Evolutionary conservation across 2,797 vertebrate species (phyloP).

Genomic region (Sphenodon punctatus): DNA sequence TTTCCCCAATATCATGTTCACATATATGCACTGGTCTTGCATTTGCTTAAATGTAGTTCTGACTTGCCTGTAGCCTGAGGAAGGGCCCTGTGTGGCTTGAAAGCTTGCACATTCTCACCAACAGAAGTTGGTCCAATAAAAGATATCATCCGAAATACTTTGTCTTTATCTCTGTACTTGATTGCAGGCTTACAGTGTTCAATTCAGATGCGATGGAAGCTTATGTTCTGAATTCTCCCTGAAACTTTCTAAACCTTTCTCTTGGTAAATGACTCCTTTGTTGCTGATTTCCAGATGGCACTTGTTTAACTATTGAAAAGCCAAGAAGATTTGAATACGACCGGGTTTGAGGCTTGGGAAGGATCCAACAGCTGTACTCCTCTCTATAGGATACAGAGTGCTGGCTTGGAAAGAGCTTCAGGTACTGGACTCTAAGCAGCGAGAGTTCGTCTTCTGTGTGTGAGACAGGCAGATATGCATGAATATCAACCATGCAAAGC

Average conservation of each 20-base stretch:
- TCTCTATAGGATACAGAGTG: background rate
- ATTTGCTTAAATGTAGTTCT: too few species aligned
- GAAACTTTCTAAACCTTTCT: background rate
- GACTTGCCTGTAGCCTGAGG: too few species aligned
- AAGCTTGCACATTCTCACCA: too few species aligned
- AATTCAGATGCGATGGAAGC: conserved; percentile 10
- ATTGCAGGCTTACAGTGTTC: background rate
- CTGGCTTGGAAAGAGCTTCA: conserved; percentile 37
- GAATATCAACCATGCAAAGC: background rate
- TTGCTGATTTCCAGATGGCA: background rate
- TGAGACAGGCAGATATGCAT: conserved; percentile 5
- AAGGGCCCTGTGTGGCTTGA: too few species aligned
- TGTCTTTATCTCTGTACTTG: too few species aligned
- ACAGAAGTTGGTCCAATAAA: too few species aligned
- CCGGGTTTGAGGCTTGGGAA: conserved; percentile 51
- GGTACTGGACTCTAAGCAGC: background rate
- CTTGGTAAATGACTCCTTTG: background rate
- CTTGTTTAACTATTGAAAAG: conserved; percentile 36
- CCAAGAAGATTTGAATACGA: conserved; percentile 25
- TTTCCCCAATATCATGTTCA: too few species aligned
- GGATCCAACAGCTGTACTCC: conserved; percentile 42
- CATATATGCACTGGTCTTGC: too few species aligned
- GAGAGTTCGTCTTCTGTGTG: background rate
- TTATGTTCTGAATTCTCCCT: too few species aligned
- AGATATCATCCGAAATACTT: too few species aligned